These are phyloP conservation scores for Drosophila gaucha DNA, from an alignment of 2,888 invertebrate genomes.

Conservation along the genomic window DNA sequence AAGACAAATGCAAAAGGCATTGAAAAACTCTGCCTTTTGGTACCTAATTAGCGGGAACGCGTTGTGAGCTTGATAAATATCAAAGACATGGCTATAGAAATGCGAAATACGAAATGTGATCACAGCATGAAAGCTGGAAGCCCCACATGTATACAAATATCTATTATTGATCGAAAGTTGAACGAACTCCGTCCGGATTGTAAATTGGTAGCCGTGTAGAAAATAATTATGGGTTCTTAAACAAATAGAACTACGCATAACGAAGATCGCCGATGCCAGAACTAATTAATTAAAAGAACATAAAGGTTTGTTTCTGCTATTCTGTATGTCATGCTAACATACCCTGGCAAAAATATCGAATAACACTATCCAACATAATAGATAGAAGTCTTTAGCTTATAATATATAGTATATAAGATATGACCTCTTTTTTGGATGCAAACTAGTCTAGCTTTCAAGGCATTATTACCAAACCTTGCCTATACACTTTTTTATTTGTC, in stretches of 20 bases:
- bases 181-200: constrained; percentile 58
- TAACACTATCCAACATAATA: not conserved
- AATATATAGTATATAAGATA: too few relatives aligned
- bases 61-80: constrained; percentile 51
- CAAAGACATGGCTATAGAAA: constrained; percentile 35
- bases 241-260: constrained; percentile 35
- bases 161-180: constrained; percentile 74
- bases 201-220: constrained; percentile 45
- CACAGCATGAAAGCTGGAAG: constrained; percentile 42
- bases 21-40: constrained; percentile 52
- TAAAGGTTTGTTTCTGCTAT: not conserved
- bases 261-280: constrained; percentile 5
- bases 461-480: not conserved
- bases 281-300: constrained; percentile 37
- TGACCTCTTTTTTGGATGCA: not conserved
- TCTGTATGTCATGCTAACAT: not conserved
- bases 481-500: too few relatives aligned
- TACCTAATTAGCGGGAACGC: constrained; percentile 67
- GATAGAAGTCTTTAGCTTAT: not conserved
- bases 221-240: constrained; percentile 52
- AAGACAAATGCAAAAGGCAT: constrained; percentile 53
- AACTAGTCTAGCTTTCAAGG: not conserved
- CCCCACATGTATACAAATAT: constrained; percentile 21
- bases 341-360: not conserved
- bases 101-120: constrained; percentile 36